phyloP scores from a whole-genome alignment of 2,888 invertebrate species.

The Argynnis bischoffii region DNA sequence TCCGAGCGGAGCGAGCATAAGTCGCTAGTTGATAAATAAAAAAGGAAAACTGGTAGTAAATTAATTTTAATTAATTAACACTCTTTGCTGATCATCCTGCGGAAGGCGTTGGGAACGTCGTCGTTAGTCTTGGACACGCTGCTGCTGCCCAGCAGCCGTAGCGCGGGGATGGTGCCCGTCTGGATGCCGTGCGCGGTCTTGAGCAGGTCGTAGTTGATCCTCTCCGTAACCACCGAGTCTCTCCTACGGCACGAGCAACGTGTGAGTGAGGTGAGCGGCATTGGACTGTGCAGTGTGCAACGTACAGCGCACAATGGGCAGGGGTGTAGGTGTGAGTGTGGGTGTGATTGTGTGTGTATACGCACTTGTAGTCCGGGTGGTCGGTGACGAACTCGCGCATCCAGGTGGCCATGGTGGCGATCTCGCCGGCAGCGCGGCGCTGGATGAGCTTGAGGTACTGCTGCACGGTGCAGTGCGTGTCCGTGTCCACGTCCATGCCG shows the following conservation, averaged over 20 bases:
- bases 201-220: conserved; percentile 95
- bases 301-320: conserved; percentile 61
- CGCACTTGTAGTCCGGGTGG: conserved; percentile 97
- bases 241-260: conserved; percentile 76
- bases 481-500: conserved; percentile 98
- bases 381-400: conserved; percentile 93
- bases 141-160: conserved; percentile 88
- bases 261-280: too few species aligned
- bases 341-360: conserved; percentile 98
- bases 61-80: too few species aligned
- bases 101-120: conserved; percentile 90
- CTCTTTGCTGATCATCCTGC: conserved; percentile 78
- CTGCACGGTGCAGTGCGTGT: conserved; percentile 98
- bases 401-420: conserved; percentile 97
- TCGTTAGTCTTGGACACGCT: conserved; percentile 90
- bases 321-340: too few species aligned
- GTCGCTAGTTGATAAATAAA: too few species aligned
- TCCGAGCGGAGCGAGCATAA: too few species aligned
- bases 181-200: conserved; percentile 89
- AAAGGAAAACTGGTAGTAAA: too few species aligned
- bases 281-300: too few species aligned
- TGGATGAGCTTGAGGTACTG: conserved; percentile 97
- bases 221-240: conserved; percentile 94
- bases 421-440: conserved; percentile 92
- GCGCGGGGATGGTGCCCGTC: conserved; percentile 86